Evolutionary conservation across 1,140 invertebrate species (phyloP), one percentile per base, ranked within the genome.

Genomic region (Diachasmimorpha longicaudata): DNA sequence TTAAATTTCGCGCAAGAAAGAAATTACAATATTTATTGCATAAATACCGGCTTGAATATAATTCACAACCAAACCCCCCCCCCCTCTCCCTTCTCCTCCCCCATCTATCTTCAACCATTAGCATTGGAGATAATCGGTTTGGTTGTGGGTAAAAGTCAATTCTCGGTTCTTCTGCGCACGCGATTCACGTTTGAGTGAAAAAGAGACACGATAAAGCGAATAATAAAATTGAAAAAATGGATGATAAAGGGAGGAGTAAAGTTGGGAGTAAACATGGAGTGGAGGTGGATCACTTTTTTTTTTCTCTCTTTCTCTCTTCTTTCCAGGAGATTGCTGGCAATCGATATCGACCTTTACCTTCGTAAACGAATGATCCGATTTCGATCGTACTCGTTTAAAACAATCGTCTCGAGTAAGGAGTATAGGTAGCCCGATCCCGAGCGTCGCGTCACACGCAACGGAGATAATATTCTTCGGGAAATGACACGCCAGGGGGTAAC

Each of bases 401-500:
- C 86, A 87, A 88, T 87, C 84, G 86, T 79, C 83, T 42, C 39
- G 25, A 69, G 44, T 69, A 70, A 42, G 67, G 36, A 44, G 72
- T 72, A 70, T 63, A 70, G 66, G 74, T 66, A 25, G 77, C 67
- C 67, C 58, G 74, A 69, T 55, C 23, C 23, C 66, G 68, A 36
- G 78, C 67, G 79, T 79, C 79, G 76, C 76, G 79, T 80, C 63
- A 78, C 85, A 84, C 82, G 83, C 86, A 86, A 85, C 80, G 78
- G 77, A 81, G 86, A 84, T 85, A 83, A 84, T 86, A 82, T 82
- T 79, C 81, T 81, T 75, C 52, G 81, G 84, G 80, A 85, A 86
- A 86, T 87, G 86, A 87, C 85, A 88, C 85, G 85, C 83, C 83
- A 87, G 80, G 85, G 84, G 84, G 83, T 85, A 86, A 87, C 84